Conservation (phyloP, 2,113 vertebrate genomes). For the Lipotes vexillifer region DNA sequence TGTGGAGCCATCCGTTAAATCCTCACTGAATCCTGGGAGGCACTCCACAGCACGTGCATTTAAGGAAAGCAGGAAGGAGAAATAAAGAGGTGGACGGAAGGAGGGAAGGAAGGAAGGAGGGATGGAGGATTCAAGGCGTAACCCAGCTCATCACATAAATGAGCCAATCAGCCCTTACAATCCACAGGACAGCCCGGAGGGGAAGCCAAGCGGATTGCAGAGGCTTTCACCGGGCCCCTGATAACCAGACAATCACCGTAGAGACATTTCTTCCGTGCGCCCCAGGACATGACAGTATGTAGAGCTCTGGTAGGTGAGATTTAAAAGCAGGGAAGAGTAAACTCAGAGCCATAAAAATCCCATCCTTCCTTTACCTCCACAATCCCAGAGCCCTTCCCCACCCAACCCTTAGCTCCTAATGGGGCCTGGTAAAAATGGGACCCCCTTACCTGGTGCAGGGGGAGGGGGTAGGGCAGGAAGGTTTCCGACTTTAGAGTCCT, state of each 20-base stretch:
- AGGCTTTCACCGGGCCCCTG: neutral
- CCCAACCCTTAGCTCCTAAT: neutral
- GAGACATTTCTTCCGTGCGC: neutral
- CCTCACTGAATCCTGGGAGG: neutral
- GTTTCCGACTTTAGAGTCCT: conserved; percentile 39
- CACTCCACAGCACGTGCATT: neutral
- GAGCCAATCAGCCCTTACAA: neutral
- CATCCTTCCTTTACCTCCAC: neutral
- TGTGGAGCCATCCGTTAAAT: neutral
- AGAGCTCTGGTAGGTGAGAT: neutral
- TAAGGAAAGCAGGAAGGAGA: neutral
- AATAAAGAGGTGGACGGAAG: neutral
- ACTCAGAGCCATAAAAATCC: neutral
- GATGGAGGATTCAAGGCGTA: neutral
- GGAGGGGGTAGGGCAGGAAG: neutral
- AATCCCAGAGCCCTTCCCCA: neutral
- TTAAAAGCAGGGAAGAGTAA: neutral
- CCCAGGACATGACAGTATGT: neutral
- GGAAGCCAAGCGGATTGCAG: neutral
- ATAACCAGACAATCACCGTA: neutral
- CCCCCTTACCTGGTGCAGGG: conserved; percentile 74
- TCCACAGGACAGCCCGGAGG: accelerated
- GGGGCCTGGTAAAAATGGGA: neutral
- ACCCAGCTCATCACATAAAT: neutral
- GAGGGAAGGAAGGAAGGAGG: neutral